Evolutionary conservation across 2,113 vertebrate genomes (phyloP), one percentile per base, ranked within the genome.

Genomic region (Crypturellus undulatus): DNA sequence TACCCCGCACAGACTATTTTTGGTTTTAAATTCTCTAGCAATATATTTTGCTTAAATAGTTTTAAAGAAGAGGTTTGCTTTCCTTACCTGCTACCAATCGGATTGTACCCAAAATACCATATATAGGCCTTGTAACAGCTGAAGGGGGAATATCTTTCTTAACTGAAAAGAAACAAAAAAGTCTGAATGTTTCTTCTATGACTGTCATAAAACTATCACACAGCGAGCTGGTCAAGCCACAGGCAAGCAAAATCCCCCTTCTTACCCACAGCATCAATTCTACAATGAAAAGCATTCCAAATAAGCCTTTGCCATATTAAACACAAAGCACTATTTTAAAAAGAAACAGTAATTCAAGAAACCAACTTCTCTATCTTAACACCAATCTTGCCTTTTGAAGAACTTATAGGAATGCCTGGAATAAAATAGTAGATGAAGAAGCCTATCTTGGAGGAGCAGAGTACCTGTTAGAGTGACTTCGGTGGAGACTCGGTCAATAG

Each of bases 31-130:
- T 63, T 54, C 67, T 64, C 85, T 8, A 89, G 42, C 15, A 72
- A 51, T 52, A 7, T 62, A 38, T 42, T 59, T 76, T 28, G 21
- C 26, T 8, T 7, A 65, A 30, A 5, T 67, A 49, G 56, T 73
- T 89, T 87, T 84, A 54, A 87, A 63, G 56, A 67, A 12, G 54
- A 68, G 26, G n/a, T 83, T 32, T 36, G 2, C 59, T 90, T 64
- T 71, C 79, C 98, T 98, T 97, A 99, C 99, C 99, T 98, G 99
- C 99, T 79, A 99, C 99, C 95, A 99, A 89, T 22, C 98, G 98
- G 51, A 99, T 98, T 52, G 99, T 99, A 95, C 99, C 99, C 98
- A 99, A 98, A 94, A 99, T 96, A 79, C 99, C 99, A 96, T 98
- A 99, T 97, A 99, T 98, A 60, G 98, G 97, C 89, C 98, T 98